phyloP scores from a whole-genome alignment of 2,113 vertebrate genomes.

The Lagopus muta region DNA sequence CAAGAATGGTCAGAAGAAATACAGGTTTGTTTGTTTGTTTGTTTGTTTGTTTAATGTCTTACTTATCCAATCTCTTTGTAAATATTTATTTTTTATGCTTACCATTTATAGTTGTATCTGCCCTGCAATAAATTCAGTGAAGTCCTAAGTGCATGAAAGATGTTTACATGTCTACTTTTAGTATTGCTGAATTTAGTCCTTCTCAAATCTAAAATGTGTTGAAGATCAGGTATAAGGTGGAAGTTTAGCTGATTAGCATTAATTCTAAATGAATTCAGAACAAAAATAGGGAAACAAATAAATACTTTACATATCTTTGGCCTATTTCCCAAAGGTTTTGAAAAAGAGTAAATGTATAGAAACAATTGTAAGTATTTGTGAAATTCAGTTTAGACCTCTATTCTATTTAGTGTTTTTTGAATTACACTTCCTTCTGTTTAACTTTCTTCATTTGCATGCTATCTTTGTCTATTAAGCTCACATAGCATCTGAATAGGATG shows the following conservation, averaged over 20 bases:
- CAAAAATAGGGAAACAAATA: neutral
- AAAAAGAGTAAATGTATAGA: neutral
- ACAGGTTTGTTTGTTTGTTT: neutral
- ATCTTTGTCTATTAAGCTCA: slow-evolving; percentile 33
- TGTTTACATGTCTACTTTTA: fast-evolving
- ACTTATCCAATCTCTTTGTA: neutral
- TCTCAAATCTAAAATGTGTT: neutral
- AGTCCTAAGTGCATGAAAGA: neutral
- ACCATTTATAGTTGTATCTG: neutral
- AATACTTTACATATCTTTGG: neutral
- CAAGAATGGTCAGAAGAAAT: neutral
- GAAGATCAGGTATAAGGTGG: neutral
- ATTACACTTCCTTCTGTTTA: neutral
- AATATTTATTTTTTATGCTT: neutral
- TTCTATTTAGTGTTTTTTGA: neutral
- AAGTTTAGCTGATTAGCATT: neutral
- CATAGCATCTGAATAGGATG: neutral
- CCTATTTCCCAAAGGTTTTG: neutral
- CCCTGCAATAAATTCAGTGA: neutral
- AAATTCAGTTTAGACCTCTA: neutral
- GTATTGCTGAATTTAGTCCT: neutral
- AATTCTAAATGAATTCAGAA: neutral
- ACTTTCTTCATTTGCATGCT: neutral
- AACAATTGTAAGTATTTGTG: neutral
- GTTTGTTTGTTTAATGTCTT: neutral